Conservation (phyloP, 2,888 invertebrate species). For the Tyria jacobaeae region DNA sequence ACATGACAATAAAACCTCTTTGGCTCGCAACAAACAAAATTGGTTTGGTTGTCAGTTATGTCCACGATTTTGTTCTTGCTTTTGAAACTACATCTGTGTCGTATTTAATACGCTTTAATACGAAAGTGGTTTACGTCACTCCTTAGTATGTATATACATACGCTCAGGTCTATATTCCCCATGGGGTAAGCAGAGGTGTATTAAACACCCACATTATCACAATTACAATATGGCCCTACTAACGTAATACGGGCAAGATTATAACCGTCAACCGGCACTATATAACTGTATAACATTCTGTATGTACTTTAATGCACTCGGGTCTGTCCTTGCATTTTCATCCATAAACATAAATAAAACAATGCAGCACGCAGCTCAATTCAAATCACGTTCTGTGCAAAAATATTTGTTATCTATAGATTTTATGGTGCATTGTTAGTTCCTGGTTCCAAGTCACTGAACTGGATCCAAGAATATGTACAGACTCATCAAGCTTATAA, state of each 20-base stretch:
- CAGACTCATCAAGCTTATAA: not conserved
- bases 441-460: conserved; percentile 33
- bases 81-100: too few relatives aligned
- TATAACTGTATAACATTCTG: too few relatives aligned
- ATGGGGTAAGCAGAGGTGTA: too few relatives aligned
- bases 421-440: conserved; percentile 16
- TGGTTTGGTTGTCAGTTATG: too few relatives aligned
- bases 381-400: conserved; percentile 8
- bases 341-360: not conserved
- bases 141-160: conserved; percentile 1
- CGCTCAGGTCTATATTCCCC: too few relatives aligned
- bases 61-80: too few relatives aligned
- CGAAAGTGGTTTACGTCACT: not conserved
- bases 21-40: not conserved
- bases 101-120: too few relatives aligned
- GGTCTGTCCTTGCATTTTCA: conserved; percentile 4
- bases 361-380: not conserved
- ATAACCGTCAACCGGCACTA: too few relatives aligned
- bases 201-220: too few relatives aligned
- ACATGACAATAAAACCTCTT: not conserved
- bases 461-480: conserved; percentile 25
- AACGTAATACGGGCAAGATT: too few relatives aligned
- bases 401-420: conserved; percentile 3
- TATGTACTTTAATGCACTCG: too few relatives aligned
- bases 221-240: too few relatives aligned